These are phyloP conservation scores for Tortrix viridana DNA, from an alignment of 2,888 invertebrate species.

Conservation along the genomic window DNA sequence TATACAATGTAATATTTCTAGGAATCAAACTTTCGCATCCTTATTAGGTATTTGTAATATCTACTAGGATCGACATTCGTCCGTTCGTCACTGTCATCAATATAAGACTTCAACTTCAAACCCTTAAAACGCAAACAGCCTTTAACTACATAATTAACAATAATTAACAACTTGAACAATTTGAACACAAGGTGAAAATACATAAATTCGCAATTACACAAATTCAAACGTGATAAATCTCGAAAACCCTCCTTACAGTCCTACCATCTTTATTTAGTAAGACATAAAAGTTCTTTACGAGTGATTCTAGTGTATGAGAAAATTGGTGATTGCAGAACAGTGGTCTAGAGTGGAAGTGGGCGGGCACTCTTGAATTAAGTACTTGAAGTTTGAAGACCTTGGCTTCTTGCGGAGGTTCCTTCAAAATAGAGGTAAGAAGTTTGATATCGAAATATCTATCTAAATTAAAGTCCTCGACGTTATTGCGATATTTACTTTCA, in stretches of 20 bases:
- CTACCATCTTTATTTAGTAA: constrained; percentile 6
- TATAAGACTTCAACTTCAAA: no score
- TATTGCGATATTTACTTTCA: no score
- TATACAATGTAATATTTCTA: no score
- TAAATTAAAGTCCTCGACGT: no score
- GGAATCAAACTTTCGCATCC: no score
- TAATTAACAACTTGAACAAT: no score
- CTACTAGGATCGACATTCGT: no score
- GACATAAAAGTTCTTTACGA: constrained; percentile 23
- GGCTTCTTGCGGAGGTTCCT: neutral
- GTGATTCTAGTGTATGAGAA: constrained; percentile 8
- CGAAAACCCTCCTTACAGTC: constrained; percentile 9
- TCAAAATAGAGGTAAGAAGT: neutral
- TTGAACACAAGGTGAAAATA: constrained; percentile 3
- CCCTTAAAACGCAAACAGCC: no score
- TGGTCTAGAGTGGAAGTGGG: constrained; percentile 33
- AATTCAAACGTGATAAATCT: constrained; percentile 33
- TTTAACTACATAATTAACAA: neutral
- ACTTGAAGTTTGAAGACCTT: constrained; percentile 22
- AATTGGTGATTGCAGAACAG: constrained; percentile 30
- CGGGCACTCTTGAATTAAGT: constrained; percentile 24
- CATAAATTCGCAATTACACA: constrained; percentile 30
- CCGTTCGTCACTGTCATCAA: no score
- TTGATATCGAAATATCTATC: no score
- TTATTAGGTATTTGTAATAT: no score